These are phyloP conservation scores for Sclerodermus sp. DNA, from an alignment of 2,888 invertebrate genomes.

Conservation along the genomic window DNA sequence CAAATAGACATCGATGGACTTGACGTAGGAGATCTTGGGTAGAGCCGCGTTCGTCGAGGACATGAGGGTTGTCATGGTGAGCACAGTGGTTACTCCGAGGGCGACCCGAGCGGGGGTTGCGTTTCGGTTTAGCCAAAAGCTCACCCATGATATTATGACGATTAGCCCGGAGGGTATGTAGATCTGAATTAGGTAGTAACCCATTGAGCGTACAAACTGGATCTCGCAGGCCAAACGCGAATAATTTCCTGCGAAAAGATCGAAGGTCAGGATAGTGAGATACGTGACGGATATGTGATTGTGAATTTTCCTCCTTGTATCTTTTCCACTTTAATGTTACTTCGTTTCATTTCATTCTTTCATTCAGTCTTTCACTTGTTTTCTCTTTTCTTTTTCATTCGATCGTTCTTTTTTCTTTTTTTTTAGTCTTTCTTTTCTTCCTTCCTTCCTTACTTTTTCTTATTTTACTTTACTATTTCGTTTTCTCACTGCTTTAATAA, in stretches of 20 bases:
- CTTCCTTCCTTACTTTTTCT: conserved; percentile 6
- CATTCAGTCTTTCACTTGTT: conserved; percentile 14
- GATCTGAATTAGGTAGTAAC: conserved; percentile 97
- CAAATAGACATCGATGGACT: conserved; percentile 95
- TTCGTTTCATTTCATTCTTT: conserved; percentile 29
- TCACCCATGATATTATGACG: conserved; percentile 97
- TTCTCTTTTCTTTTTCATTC: conserved; percentile 11
- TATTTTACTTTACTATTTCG: no score
- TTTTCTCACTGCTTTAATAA: no score
- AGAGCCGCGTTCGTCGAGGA: conserved; percentile 94
- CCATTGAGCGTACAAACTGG: conserved; percentile 96
- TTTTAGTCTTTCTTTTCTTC: conserved; percentile 6
- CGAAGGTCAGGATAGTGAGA: conserved; percentile 34
- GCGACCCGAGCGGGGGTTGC: conserved; percentile 93
- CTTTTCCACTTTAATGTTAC: not conserved
- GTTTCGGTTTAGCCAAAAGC: conserved; percentile 94
- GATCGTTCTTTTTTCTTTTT: conserved; percentile 3
- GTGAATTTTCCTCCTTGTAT: conserved; percentile 27
- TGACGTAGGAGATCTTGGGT: conserved; percentile 97
- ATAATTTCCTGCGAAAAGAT: conserved; percentile 80
- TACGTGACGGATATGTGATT: conserved; percentile 36
- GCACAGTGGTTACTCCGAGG: conserved; percentile 91
- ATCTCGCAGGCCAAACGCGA: conserved; percentile 95
- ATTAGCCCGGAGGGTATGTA: conserved; percentile 97
- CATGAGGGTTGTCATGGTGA: conserved; percentile 98